These are phyloP conservation scores for Andricus quercusramuli DNA, from an alignment of 2,888 invertebrate species.

Conservation along the genomic window DNA sequence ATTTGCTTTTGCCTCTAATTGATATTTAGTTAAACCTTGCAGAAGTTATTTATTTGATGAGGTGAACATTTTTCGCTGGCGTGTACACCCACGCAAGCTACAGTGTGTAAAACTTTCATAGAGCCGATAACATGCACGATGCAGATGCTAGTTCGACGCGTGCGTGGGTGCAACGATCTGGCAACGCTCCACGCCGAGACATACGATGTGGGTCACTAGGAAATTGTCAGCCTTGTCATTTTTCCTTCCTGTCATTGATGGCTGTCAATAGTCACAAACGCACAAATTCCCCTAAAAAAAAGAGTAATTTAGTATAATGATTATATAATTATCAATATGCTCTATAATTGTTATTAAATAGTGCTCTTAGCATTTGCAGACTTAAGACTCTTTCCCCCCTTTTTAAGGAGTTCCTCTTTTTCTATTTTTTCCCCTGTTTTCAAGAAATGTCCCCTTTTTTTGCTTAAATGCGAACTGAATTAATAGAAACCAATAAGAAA, in stretches of 20 bases:
- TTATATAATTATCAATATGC: neutral
- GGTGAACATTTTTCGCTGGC: neutral
- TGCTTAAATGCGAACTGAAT: no score
- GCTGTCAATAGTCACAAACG: neutral
- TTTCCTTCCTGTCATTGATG: conserved; percentile 52
- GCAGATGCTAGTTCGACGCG: conserved; percentile 55
- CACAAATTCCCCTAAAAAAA: neutral
- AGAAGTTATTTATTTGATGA: neutral
- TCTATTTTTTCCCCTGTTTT: no score
- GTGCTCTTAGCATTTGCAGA: no score
- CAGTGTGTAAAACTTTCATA: neutral
- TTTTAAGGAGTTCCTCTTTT: no score
- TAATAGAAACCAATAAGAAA: no score
- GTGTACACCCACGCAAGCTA: conserved; percentile 31
- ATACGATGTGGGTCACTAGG: conserved; percentile 73
- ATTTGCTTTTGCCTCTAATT: neutral
- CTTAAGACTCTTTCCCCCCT: no score
- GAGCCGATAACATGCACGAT: conserved; percentile 37
- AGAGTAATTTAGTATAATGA: neutral
- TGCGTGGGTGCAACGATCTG: conserved; percentile 49
- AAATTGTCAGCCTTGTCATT: conserved; percentile 71
- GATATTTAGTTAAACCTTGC: neutral
- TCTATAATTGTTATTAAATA: no score
- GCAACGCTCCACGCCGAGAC: conserved; percentile 45
- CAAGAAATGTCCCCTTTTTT: no score